Base-by-base conservation (phyloP, 2,888 invertebrate species). In the Lypha dubia region DNA sequence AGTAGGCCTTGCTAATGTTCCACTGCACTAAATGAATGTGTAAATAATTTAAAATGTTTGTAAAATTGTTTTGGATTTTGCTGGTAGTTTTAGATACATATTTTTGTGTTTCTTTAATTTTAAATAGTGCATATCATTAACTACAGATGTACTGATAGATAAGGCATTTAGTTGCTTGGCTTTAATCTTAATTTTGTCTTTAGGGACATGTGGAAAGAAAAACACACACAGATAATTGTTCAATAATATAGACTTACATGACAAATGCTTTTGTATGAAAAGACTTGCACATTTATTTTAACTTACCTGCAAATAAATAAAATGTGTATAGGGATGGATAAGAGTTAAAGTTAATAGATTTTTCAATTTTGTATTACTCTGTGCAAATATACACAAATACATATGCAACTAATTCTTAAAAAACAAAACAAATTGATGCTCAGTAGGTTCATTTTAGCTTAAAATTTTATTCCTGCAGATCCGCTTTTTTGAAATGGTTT, bases 1-100 rank as follows among this genome's bases (percentile, higher is more conserved):
- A 56, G 38, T 35, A 56, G 56, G 73, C 56, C 56, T 46, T 58
- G 56, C 56, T 56, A 71, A 71, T 63, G 51, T 11, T 32, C 51
- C 71, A 71, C 70, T 53, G 53, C 22, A 20, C 56, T 71, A 56
- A 63, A 73, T 70, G 41, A 44, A 56, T 56, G 56, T 49, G 20
- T 46, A 53, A 53, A 70, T 20, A 53, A 22, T 68, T 60, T 24
- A 9, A 35, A 38, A 46, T 32, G 46, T 68, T 38, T 49, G 15
- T 17, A 46, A 32, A 38, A 24, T 24, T 53, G n/a, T 17, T 56
- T 7, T 11, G 13, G 15, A 20, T 28, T 44, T 17, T 24, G 41
- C 11, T 35, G 8, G 15, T 38, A 17, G 5, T 35, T 38, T 28
- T 5, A 5, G 2, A 28, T 28, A 28, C 2, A 13, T 44, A 44